Conservation (phyloP, 2,797 vertebrate genomes). For the Leptoclinus maculatus region DNA sequence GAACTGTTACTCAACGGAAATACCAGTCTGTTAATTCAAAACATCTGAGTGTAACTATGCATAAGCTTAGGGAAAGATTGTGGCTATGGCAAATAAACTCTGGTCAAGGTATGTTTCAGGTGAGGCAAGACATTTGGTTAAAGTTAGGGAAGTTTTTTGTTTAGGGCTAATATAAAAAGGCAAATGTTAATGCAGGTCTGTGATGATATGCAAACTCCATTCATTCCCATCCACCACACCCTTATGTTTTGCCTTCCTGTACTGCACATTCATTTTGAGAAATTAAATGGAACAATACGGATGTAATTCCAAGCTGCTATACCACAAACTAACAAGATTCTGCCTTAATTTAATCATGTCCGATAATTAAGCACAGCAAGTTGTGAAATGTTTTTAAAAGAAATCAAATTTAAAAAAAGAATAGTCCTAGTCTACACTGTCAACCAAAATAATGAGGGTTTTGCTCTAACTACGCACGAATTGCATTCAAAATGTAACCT, state of each 20-base stretch:
- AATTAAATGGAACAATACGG: background rate
- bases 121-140: background rate
- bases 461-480: background rate
- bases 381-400: background rate
- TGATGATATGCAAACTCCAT: background rate
- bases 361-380: slow-evolving; percentile 2
- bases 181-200: background rate
- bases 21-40: background rate
- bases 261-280: background rate
- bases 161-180: background rate
- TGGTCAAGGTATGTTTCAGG: background rate
- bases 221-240: background rate
- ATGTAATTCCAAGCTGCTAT: background rate
- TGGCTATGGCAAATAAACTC: background rate
- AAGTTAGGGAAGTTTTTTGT: background rate
- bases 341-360: background rate
- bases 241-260: background rate
- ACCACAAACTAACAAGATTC: background rate
- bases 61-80: background rate
- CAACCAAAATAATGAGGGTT: slow-evolving; percentile 11
- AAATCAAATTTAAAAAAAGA: slow-evolving; percentile 10
- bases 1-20: background rate
- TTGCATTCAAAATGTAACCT: background rate
- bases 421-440: background rate
- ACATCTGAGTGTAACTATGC: background rate